phyloP scores from a whole-genome alignment of 2,113 vertebrate species.

The Nyctereutes procyonoides region DNA sequence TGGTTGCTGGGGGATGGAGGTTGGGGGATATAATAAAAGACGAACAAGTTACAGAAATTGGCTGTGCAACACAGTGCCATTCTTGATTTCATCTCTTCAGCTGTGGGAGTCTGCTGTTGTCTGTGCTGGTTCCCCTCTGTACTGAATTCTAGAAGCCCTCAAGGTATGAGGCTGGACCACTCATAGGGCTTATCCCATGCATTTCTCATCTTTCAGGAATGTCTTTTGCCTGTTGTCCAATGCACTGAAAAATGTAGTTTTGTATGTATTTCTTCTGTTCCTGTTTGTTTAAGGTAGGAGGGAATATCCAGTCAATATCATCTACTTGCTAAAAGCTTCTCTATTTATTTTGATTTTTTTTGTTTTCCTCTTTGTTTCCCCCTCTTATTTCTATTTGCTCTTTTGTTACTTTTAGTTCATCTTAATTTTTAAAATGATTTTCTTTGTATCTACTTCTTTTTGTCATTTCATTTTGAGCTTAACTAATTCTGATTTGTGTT shows the following conservation, averaged over 20 bases:
- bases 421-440: constrained; percentile 15
- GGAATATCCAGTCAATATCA: neutral
- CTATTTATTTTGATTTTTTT: neutral
- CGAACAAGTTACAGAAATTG: neutral
- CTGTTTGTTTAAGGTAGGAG: neutral
- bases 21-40: neutral
- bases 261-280: neutral
- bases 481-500: neutral
- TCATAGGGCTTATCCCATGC: neutral
- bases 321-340: neutral
- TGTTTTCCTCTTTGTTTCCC: neutral
- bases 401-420: neutral
- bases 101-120: neutral
- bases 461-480: neutral
- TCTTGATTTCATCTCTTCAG: neutral
- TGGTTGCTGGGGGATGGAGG: neutral
- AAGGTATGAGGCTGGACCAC: neutral
- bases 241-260: neutral
- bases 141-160: neutral
- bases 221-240: neutral
- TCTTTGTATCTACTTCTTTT: neutral
- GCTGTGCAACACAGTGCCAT: no score
- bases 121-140: neutral
- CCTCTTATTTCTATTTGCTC: neutral
- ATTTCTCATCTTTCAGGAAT: neutral